A percentile compares a stretch with the other conserved stretches of the same genome.
These are phyloP conservation scores for Dasypus novemcinctus DNA, from an alignment of 2,113 vertebrate species.

Conservation along the genomic window DNA sequence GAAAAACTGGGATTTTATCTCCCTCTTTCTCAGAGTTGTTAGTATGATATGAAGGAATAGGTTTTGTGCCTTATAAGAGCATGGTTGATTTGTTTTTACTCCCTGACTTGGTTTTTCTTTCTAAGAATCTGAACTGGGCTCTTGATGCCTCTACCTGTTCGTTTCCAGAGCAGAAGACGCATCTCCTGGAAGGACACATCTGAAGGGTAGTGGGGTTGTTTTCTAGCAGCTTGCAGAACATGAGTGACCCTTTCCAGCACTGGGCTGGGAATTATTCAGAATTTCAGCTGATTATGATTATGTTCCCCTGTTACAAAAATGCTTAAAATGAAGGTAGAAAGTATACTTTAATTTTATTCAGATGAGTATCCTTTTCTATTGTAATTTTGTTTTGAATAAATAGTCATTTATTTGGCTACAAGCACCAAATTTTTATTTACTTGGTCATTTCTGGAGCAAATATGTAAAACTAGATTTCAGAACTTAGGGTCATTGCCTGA, in stretches of 20 bases:
- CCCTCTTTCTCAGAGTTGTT: background rate
- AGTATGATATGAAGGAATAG: background rate
- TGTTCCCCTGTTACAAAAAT: background rate
- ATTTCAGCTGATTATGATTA: background rate
- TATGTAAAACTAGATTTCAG: background rate
- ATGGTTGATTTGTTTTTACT: background rate
- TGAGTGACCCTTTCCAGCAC: background rate
- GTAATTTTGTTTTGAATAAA: slow-evolving; percentile 45
- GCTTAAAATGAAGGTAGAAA: background rate
- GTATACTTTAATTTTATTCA: background rate
- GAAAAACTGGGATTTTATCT: background rate
- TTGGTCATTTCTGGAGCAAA: slow-evolving; percentile 33
- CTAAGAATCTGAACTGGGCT: background rate
- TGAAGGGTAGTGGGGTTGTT: background rate
- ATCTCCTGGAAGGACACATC: background rate
- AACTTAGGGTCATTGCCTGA: background rate
- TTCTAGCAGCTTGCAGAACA: background rate
- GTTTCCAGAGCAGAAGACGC: background rate
- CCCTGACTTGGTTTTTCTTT: background rate
- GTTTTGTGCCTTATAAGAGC: background rate
- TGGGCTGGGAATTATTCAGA: background rate
- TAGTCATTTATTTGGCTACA: background rate
- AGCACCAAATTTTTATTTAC: background rate
- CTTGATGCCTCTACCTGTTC: background rate
- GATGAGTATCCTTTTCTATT: background rate